Base-by-base conservation (phyloP, 2,113 vertebrate species). In the Perca schrenkii region DNA sequence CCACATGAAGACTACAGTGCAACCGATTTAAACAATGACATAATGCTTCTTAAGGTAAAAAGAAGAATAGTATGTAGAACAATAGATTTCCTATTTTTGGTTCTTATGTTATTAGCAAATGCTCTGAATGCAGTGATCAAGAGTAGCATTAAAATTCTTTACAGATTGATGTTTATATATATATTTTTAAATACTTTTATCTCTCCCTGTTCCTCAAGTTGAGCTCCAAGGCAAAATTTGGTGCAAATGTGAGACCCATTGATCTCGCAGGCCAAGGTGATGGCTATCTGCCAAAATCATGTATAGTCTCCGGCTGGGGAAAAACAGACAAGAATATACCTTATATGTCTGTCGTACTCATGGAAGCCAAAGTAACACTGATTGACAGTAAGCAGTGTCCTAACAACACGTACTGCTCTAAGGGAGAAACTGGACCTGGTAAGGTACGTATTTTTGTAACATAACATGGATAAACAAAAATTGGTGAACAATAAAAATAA, bases 251-350 rank as follows among this genome's bases (percentile, higher is more conserved):
- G 82, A 49, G 0, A 46, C 78, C 89, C 6, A 76, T 94, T 6
- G 16, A 3, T 17, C 68, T 93, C 0, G 78, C 89, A 28, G 19
- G 2, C 5, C 1, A 3, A 7, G 63, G 25, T 8, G 54, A 71
- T 12, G 21, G 3, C 10, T 47, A 12, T 0, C 72, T 85, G 0
- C 90, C 88, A 14, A 94, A 92, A 0, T 4, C 72, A 17, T 98
- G 97, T 25, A 53, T 88, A 0, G 93, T 95, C 47, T 90, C 94
- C 0, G 97, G 97, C 0, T 97, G 97, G 97, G 97, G 96, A 86
- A 63, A 16, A 54, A 0, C 83, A 86, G 1, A 56, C 0, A 14
- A 1, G 0, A 14, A 21, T 0, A 2, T 0, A 0, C 0, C 0
- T 0, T 0, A 77, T 82, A 0, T 86, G 90, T 86, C 96, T 0